Conservation (phyloP, 2,888 invertebrate species). For the Argyresthia albistria region DNA sequence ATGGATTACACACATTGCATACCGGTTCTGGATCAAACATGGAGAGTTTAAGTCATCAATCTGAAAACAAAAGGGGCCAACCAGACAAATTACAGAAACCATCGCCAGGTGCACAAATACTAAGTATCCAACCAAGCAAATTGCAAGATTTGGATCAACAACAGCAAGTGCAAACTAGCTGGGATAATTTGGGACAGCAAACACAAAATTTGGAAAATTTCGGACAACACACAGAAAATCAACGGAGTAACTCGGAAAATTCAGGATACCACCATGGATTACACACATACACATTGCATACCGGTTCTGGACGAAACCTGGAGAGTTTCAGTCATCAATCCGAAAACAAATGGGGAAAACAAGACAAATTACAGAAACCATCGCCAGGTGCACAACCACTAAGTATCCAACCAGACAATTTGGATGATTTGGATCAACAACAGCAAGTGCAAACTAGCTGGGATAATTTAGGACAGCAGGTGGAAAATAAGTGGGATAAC, state of each 20-base stretch:
- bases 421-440: conserved; percentile 23
- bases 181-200: conserved; percentile 20
- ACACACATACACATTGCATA: too few species aligned
- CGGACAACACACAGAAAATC: neutral
- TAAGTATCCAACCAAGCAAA: conserved; percentile 20
- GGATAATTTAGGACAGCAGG: conserved; percentile 15
- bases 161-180: conserved; percentile 11
- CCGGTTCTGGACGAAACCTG: too few species aligned
- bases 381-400: conserved; percentile 23
- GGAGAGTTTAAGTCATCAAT: too few species aligned
- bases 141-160: conserved; percentile 22
- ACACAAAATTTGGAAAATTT: conserved; percentile 2
- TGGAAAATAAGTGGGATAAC: conserved; percentile 12
- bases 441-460: conserved; percentile 15
- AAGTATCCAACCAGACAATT: conserved; percentile 17
- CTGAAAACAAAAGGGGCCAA: too few species aligned
- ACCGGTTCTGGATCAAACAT: too few species aligned
- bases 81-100: too few species aligned
- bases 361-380: conserved; percentile 13
- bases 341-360: neutral
- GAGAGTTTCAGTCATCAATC: too few species aligned
- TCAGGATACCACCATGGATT: neutral
- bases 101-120: conserved; percentile 25
- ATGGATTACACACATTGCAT: too few species aligned
- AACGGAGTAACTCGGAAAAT: neutral